These are phyloP conservation scores for Philotrypesis tridentata DNA, from an alignment of 1,140 invertebrate species.

Conservation along the genomic window DNA sequence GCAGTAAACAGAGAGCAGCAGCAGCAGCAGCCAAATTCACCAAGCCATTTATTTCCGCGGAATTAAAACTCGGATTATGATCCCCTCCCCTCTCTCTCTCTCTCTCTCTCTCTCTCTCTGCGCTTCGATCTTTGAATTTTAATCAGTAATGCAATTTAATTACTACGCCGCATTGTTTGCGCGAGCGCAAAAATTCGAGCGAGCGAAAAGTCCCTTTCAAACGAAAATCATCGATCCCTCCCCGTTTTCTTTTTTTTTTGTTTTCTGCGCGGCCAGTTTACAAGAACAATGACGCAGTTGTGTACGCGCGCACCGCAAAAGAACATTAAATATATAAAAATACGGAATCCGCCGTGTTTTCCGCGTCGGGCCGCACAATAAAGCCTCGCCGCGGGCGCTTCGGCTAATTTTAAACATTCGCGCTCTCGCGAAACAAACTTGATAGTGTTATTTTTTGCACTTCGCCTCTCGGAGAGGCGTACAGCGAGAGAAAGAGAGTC, in stretches of 20 bases:
- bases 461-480: neutral
- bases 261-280: neutral
- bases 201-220: neutral
- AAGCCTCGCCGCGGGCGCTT: constrained; percentile 7
- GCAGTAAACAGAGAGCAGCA: too few species aligned
- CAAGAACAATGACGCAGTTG: neutral
- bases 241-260: too few species aligned
- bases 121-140: neutral
- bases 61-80: neutral
- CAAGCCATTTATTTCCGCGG: neutral
- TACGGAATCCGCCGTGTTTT: neutral
- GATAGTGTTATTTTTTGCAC: constrained; percentile 37
- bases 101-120: too few species aligned
- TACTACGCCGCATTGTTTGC: neutral
- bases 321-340: neutral
- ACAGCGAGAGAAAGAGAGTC: constrained; percentile 15
- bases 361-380: constrained; percentile 7
- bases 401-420: constrained; percentile 20
- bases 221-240: neutral
- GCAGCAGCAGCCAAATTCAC: too few species aligned
- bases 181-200: neutral
- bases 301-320: too few species aligned
- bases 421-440: constrained; percentile 15
- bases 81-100: too few species aligned
- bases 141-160: neutral